Conservation (phyloP, 2,113 vertebrate genomes). For the Gobiocypris rarus region DNA sequence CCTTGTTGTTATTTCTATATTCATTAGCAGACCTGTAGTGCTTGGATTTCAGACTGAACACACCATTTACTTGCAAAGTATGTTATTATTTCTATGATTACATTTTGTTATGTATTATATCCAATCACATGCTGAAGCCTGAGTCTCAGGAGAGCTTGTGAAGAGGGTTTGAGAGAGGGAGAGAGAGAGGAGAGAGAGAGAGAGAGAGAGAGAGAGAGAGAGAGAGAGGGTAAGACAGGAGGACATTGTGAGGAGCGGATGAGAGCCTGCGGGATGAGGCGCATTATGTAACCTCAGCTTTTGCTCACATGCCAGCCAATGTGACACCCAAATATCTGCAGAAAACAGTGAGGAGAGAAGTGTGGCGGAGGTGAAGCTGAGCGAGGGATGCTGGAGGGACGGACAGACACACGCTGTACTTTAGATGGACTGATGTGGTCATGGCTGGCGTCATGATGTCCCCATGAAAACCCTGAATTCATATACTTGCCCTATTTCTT, state of each 20-base stretch:
- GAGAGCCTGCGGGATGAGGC: slow-evolving; percentile 54
- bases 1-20: not conserved
- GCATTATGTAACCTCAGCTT: slow-evolving; percentile 72
- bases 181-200: slow-evolving; percentile 36
- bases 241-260: slow-evolving; percentile 44
- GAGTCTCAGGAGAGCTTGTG: not conserved
- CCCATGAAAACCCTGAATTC: not conserved
- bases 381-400: slow-evolving; percentile 3
- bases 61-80: not conserved
- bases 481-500: no score
- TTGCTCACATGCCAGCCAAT: slow-evolving; percentile 76
- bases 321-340: slow-evolving; percentile 70
- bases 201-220: slow-evolving; percentile 40
- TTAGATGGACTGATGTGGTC: not conserved
- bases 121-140: not conserved
- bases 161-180: slow-evolving; percentile 25
- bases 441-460: not conserved
- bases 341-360: slow-evolving; percentile 19
- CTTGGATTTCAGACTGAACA: not conserved
- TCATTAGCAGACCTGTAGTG: not conserved
- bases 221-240: slow-evolving; percentile 49
- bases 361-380: slow-evolving; percentile 24
- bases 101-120: not conserved
- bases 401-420: not conserved
- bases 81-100: not conserved